phyloP scores from a whole-genome alignment of 2,797 vertebrate genomes.

The Trematocara caparti region DNA sequence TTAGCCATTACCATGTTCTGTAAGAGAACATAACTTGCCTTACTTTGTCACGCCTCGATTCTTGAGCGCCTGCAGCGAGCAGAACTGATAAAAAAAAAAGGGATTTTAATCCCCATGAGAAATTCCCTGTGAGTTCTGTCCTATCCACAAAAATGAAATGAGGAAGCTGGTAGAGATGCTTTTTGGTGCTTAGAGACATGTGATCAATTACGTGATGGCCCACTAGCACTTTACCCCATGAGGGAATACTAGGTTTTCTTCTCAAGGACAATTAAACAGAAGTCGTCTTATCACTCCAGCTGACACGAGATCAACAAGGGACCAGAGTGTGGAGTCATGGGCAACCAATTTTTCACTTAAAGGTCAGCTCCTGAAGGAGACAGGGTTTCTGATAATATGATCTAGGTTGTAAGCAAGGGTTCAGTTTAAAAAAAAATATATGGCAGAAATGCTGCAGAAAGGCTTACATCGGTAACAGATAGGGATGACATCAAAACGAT shows the following conservation, averaged over 20 bases:
- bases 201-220: not conserved
- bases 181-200: not conserved
- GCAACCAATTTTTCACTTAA: not conserved
- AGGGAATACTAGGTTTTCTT: not conserved
- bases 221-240: not conserved
- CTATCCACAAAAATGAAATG: not conserved
- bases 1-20: not conserved
- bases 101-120: not conserved
- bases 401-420: not conserved
- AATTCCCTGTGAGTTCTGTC: not conserved
- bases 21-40: not conserved
- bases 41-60: not conserved
- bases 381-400: not conserved
- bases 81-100: not conserved
- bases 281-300: not conserved
- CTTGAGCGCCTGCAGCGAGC: not conserved
- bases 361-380: not conserved
- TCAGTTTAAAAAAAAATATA: not conserved
- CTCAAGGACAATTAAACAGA: not conserved
- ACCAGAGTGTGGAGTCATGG: not conserved
- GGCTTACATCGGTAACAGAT: not conserved
- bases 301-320: not conserved
- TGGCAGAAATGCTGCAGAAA: not conserved
- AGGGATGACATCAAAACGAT: not conserved
- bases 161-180: not conserved